Percentiles rank a stretch among this genome's conserved stretches.
Evolutionary conservation across 2,888 invertebrate genomes (phyloP).

Genomic region (Plebejus argus): DNA sequence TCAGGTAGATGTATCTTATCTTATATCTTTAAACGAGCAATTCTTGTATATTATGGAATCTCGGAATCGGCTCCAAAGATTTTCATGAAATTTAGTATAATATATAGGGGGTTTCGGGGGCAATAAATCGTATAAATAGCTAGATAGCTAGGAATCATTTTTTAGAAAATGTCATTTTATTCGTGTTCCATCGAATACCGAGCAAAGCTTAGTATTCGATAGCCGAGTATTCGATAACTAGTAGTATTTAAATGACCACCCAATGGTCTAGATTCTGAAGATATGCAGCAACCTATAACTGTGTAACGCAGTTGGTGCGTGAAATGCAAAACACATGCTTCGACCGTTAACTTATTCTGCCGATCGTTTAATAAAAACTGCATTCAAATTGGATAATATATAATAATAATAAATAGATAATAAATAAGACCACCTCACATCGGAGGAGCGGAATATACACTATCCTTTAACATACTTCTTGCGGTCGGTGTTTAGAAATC

Average conservation of each 20-base stretch:
- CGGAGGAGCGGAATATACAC: not conserved
- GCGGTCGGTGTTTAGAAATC: not conserved
- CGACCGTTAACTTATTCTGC: not conserved
- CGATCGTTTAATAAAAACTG: not conserved
- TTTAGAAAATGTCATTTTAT: too few relatives aligned
- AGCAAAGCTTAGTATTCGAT: too few relatives aligned
- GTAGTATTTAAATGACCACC: not conserved
- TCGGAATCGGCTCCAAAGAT: too few relatives aligned
- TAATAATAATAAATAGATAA: too few relatives aligned
- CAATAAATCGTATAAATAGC: too few relatives aligned
- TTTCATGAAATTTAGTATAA: too few relatives aligned
- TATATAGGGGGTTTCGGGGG: too few relatives aligned
- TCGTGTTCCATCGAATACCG: too few relatives aligned
- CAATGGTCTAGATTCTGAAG: not conserved
- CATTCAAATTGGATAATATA: not conserved
- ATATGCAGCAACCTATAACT: not conserved
- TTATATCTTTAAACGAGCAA: too few relatives aligned
- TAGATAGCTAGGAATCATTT: too few relatives aligned
- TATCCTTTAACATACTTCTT: not conserved
- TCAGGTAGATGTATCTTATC: not conserved
- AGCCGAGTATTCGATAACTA: too few relatives aligned
- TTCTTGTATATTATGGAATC: too few relatives aligned
- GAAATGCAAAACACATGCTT: not conserved
- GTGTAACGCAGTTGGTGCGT: conserved; percentile 4
- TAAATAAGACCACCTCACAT: not conserved